A percentile compares a stretch with the other conserved stretches of the same genome.
Evolutionary conservation across 2,113 vertebrate genomes (phyloP).

Genomic region (Physeter macrocephalus): DNA sequence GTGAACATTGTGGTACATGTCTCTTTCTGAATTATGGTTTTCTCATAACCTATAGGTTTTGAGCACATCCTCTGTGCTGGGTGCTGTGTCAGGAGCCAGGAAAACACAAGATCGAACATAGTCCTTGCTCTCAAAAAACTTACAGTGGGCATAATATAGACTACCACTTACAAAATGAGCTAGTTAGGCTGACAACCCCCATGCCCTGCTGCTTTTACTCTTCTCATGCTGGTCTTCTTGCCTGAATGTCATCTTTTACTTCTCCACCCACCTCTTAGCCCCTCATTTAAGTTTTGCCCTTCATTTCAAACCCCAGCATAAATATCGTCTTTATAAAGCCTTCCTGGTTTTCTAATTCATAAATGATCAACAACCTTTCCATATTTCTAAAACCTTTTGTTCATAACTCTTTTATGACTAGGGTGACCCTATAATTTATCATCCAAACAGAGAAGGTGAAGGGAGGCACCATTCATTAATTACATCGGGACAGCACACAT

Average conservation of each 20-base stretch:
- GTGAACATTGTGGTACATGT: no score
- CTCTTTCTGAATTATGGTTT: no score
- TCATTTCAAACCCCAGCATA: neutral
- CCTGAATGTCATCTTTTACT: neutral
- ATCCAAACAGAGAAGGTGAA: neutral
- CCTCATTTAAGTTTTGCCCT: neutral
- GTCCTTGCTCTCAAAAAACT: neutral
- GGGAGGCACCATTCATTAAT: neutral
- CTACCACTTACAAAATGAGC: neutral
- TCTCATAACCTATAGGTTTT: neutral
- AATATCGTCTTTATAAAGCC: neutral
- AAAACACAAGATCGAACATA: neutral
- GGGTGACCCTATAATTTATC: neutral
- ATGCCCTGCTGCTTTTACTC: neutral
- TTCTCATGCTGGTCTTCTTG: neutral
- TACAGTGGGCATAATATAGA: neutral
- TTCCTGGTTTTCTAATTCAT: neutral
- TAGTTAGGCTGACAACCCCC: no score
- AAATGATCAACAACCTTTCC: neutral
- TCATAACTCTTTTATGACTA: neutral
- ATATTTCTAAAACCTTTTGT: neutral
- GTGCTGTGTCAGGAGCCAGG: no score
- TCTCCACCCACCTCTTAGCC: neutral
- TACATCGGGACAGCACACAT: neutral
- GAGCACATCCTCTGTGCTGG: neutral